These are phyloP conservation scores for Seriola quinqueradiata DNA, from an alignment of 2,113 vertebrate genomes.

Conservation along the genomic window DNA sequence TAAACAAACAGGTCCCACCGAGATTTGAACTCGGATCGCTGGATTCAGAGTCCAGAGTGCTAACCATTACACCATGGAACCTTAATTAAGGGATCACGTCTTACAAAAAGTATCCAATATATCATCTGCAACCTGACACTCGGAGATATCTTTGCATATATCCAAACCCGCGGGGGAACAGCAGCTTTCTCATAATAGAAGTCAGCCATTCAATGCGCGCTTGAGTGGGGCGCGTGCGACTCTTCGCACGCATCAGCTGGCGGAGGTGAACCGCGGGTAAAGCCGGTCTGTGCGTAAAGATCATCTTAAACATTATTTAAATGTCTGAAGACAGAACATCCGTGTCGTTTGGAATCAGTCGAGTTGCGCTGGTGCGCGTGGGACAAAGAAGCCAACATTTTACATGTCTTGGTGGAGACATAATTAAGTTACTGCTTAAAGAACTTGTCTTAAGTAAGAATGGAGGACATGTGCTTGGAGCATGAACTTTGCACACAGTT, in stretches of 20 bases:
- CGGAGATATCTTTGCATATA: constrained; percentile 19
- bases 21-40: constrained; percentile 83
- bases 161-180: background rate
- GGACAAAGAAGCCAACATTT: background rate
- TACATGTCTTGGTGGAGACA: background rate
- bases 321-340: background rate
- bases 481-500: background rate
- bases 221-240: background rate
- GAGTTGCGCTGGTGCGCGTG: background rate
- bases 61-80: constrained; percentile 85
- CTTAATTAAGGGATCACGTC: background rate
- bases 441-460: background rate
- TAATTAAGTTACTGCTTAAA: background rate
- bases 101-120: too few relatives aligned
- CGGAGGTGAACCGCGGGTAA: background rate
- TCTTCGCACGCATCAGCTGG: constrained; percentile 40
- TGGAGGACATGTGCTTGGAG: background rate
- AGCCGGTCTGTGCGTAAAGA: constrained; percentile 5
- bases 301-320: constrained; percentile 21
- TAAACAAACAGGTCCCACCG: background rate
- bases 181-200: background rate
- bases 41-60: constrained; percentile 89
- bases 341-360: background rate
- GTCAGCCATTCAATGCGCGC: background rate
- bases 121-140: constrained; percentile 31